A percentile compares a stretch with the other conserved stretches of the same genome.
Conservation (phyloP, 2,113 vertebrate species). For the Eublepharis macularius region DNA sequence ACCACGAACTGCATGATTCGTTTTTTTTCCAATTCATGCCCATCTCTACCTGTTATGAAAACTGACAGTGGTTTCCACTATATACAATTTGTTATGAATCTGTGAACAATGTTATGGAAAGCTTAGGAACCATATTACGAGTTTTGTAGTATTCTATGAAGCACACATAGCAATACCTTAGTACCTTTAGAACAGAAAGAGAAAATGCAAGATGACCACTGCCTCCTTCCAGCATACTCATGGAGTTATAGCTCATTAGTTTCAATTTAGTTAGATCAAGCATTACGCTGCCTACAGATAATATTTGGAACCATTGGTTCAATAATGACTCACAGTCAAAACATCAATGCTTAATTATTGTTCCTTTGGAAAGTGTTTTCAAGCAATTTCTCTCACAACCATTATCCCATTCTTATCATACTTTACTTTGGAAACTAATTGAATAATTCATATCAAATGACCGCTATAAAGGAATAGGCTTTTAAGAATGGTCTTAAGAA, state of each 20-base stretch:
- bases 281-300: neutral
- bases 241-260: neutral
- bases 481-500: constrained; percentile 9
- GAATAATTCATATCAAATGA: neutral
- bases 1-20: too few species aligned
- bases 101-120: neutral
- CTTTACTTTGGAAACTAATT: neutral
- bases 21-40: too few species aligned
- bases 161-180: neutral
- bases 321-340: neutral
- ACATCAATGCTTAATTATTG: neutral
- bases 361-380: neutral
- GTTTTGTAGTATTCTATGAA: neutral
- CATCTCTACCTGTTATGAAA: too few species aligned
- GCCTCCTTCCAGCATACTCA: neutral
- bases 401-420: neutral
- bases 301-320: neutral
- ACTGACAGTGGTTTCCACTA: too few species aligned
- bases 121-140: neutral
- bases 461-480: neutral
- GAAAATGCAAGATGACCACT: neutral
- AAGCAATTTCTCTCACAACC: neutral
- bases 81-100: too few species aligned
- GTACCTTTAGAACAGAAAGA: neutral
- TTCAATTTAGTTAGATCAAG: neutral